phyloP scores from a whole-genome alignment of 2,888 invertebrate genomes.

The Pelosia muscerda region DNA sequence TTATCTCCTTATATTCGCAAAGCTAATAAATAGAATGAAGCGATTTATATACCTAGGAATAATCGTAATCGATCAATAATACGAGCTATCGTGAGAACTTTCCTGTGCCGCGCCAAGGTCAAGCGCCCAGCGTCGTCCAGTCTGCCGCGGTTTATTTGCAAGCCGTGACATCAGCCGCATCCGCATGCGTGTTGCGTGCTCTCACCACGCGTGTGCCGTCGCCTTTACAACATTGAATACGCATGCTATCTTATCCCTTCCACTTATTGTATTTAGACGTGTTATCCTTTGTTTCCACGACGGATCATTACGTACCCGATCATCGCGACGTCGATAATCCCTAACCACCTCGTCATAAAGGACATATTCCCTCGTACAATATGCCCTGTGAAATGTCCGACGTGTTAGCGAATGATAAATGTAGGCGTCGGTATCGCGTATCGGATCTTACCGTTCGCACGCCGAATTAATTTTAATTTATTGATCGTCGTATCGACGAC shows the following conservation, averaged over 20 bases:
- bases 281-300: conserved; percentile 79
- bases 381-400: conserved; percentile 83
- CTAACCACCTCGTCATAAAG: conserved; percentile 70
- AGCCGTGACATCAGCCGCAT: conserved; percentile 75
- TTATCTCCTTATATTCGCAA: background rate
- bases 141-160: conserved; percentile 76
- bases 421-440: conserved; percentile 86
- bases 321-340: conserved; percentile 65
- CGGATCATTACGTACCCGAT: conserved; percentile 77
- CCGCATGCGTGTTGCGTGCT: conserved; percentile 74
- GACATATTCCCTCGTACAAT: conserved; percentile 70
- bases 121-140: conserved; percentile 76
- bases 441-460: conserved; percentile 86
- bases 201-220: conserved; percentile 65
- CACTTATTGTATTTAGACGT: conserved; percentile 78
- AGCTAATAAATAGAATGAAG: background rate
- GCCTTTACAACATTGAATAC: conserved; percentile 66
- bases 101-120: conserved; percentile 71
- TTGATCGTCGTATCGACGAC: conserved; percentile 84
- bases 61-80: conserved; percentile 42
- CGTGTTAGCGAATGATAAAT: conserved; percentile 87
- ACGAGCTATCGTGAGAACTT: conserved; percentile 71
- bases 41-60: conserved; percentile 12
- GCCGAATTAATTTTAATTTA: conserved; percentile 88
- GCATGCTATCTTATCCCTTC: conserved; percentile 80